Evolutionary conservation across 2,888 invertebrate species (phyloP).

Genomic region (Coelopa pilipes): DNA sequence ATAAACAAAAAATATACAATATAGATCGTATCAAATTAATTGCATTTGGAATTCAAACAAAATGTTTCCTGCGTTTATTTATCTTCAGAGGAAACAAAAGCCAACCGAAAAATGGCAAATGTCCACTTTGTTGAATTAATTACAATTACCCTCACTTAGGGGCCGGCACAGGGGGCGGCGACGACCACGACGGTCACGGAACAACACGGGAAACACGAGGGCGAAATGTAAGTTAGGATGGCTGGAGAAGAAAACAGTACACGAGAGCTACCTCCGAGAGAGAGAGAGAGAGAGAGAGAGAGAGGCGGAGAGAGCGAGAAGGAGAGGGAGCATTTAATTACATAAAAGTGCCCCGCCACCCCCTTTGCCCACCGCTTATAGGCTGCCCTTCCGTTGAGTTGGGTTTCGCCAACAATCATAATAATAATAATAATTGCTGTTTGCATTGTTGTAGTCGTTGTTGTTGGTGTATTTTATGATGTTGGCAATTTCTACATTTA

Average conservation of each 20-base stretch:
- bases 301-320: constrained; percentile 5
- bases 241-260: neutral
- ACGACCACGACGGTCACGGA: constrained; percentile 2
- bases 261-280: neutral
- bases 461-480: constrained; percentile 46
- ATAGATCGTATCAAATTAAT: constrained; percentile 34
- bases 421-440: constrained; percentile 3
- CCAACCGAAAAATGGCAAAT: constrained; percentile 47
- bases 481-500: constrained; percentile 61
- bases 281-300: constrained; percentile 11
- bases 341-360: constrained; percentile 27
- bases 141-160: constrained; percentile 51
- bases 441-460: constrained; percentile 6
- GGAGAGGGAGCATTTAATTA: constrained; percentile 40
- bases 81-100: constrained; percentile 35
- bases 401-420: no score
- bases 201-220: neutral
- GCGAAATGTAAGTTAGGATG: neutral
- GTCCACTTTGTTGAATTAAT: constrained; percentile 52
- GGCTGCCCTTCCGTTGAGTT: no score
- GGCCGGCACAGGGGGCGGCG: no score
- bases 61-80: constrained; percentile 16
- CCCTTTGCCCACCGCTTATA: no score
- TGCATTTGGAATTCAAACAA: constrained; percentile 28
- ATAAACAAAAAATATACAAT: neutral